phyloP scores from a whole-genome alignment of 1,140 invertebrate genomes.

The Trichonephila clavata region DNA sequence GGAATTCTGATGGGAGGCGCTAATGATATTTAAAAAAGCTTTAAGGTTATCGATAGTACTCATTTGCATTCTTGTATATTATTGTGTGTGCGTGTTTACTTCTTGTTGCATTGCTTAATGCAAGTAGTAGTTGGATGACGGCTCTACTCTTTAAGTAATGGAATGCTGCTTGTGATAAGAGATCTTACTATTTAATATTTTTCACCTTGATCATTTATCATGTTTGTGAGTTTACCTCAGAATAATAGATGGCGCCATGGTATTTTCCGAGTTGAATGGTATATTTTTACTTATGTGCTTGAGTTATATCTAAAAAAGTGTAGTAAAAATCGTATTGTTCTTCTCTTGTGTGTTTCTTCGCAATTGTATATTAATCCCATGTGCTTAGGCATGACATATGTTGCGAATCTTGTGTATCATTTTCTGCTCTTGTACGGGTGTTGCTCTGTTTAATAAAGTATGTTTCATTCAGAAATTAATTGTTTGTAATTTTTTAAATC shows the following conservation, averaged over 20 bases:
- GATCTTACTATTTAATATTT: background rate
- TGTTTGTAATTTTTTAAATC: background rate
- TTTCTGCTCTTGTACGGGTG: background rate
- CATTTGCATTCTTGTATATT: background rate
- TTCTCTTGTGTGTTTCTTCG: background rate
- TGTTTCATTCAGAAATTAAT: background rate
- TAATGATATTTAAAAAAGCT: background rate
- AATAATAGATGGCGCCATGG: background rate
- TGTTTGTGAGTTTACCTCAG: background rate
- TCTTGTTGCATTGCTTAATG: background rate
- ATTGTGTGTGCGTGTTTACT: background rate
- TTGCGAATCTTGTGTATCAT: conserved; percentile 1
- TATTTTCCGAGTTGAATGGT: background rate
- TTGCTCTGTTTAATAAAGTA: conserved; percentile 7
- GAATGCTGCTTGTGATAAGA: conserved; percentile 21
- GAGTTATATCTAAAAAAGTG: no score
- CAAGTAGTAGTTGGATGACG: background rate
- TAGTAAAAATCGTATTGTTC: background rate
- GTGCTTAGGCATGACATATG: background rate
- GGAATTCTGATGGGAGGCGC: background rate
- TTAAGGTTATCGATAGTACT: conserved; percentile 5
- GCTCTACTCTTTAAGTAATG: background rate
- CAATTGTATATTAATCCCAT: background rate
- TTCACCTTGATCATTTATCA: conserved; percentile 4
- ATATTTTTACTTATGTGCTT: background rate